phyloP scores from a whole-genome alignment of 2,797 vertebrate genomes.

The Lacerta viridis region DNA sequence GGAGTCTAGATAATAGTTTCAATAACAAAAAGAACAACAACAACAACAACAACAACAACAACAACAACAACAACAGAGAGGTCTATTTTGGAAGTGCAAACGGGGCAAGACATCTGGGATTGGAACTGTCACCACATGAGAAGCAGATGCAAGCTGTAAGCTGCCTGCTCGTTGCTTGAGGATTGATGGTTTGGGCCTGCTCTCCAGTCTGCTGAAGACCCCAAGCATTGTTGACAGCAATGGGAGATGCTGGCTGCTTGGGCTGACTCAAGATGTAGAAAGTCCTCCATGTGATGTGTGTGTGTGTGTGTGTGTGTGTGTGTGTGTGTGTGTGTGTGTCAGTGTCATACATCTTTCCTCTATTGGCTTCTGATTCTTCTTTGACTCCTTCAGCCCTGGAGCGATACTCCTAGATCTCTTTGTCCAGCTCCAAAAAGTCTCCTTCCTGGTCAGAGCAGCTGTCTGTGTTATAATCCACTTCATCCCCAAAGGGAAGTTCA shows the following conservation, averaged over 20 bases:
- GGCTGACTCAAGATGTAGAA: slow-evolving; percentile 42
- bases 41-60: too few species aligned
- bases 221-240: slow-evolving; percentile 1
- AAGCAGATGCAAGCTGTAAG: slow-evolving; percentile 46
- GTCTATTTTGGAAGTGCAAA: slow-evolving; percentile 32
- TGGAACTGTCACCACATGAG: slow-evolving; percentile 53
- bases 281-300: not conserved
- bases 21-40: not conserved
- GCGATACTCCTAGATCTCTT: slow-evolving; percentile 72
- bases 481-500: slow-evolving; percentile 88
- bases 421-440: slow-evolving; percentile 74
- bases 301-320: not conserved
- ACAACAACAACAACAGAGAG: too few species aligned
- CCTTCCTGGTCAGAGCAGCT: slow-evolving; percentile 72
- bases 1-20: too few species aligned
- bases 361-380: slow-evolving; percentile 37
- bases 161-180: slow-evolving; percentile 32
- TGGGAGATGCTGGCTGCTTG: not conserved
- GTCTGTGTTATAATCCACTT: slow-evolving; percentile 86
- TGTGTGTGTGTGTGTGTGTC: not conserved
- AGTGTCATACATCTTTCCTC: slow-evolving; percentile 15
- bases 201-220: not conserved
- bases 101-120: slow-evolving; percentile 27
- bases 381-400: slow-evolving; percentile 13
- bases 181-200: slow-evolving; percentile 33